These are phyloP conservation scores for Diploptera punctata DNA, from an alignment of 2,888 invertebrate species.

Conservation along the genomic window DNA sequence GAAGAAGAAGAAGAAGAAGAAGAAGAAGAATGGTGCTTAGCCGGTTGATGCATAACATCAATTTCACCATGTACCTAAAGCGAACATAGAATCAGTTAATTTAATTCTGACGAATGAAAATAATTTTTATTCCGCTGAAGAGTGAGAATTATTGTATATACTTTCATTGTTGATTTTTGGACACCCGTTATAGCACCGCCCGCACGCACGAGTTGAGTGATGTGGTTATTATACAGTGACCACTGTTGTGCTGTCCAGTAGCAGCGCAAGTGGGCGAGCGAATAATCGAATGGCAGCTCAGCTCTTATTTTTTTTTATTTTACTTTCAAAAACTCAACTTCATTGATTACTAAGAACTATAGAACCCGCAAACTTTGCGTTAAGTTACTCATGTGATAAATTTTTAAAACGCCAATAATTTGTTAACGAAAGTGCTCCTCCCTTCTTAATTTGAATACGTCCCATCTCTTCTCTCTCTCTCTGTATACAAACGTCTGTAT, in stretches of 20 bases:
- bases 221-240: not conserved
- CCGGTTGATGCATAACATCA: too few relatives aligned
- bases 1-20: too few relatives aligned
- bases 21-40: too few relatives aligned
- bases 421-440: not conserved
- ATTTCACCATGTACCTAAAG: too few relatives aligned
- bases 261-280: not conserved
- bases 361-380: not conserved
- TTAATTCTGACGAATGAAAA: too few relatives aligned
- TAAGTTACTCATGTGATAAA: not conserved
- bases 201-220: not conserved
- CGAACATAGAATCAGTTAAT: too few relatives aligned
- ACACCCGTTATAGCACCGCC: not conserved
- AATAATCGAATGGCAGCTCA: not conserved
- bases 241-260: not conserved
- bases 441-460: not conserved
- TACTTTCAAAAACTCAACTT: not conserved
- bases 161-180: too few relatives aligned
- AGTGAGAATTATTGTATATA: too few relatives aligned
- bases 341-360: not conserved
- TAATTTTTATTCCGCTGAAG: too few relatives aligned
- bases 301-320: not conserved
- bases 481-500: not conserved
- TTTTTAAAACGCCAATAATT: not conserved
- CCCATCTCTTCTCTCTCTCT: not conserved